Conservation (phyloP, 2,797 vertebrate species). For the Corythornis leucogaster region DNA sequence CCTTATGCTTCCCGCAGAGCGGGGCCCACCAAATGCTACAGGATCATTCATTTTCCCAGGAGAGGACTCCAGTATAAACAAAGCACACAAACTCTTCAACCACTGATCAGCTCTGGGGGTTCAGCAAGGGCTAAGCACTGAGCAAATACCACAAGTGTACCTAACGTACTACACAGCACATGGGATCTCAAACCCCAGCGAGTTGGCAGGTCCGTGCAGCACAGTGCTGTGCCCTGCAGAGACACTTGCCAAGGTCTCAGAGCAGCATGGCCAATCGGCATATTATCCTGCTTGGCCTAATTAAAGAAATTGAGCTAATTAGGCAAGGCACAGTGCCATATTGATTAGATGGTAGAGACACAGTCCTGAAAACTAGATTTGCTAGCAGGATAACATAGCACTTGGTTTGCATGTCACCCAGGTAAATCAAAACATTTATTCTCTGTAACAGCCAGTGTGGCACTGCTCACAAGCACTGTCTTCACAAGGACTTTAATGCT, state of each 20-base stretch:
- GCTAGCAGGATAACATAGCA: not conserved
- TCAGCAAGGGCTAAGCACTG: not conserved
- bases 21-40: not conserved
- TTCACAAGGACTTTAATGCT: not conserved
- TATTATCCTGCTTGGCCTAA: not conserved
- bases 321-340: not conserved
- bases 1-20: not conserved
- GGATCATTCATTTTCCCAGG: not conserved
- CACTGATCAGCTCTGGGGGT: not conserved
- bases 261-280: not conserved
- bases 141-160: rapidly evolving
- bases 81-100: not conserved
- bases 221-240: rapidly evolving
- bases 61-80: not conserved
- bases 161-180: rapidly evolving
- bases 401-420: not conserved
- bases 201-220: not conserved
- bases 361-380: not conserved
- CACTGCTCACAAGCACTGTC: not conserved
- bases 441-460: not conserved
- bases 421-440: not conserved
- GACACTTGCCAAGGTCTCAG: not conserved
- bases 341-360: not conserved
- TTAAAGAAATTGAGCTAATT: constrained; percentile 3
- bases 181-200: not conserved